These are phyloP conservation scores for Drosophila vallismaia DNA, from an alignment of 2,888 invertebrate genomes.

Conservation along the genomic window DNA sequence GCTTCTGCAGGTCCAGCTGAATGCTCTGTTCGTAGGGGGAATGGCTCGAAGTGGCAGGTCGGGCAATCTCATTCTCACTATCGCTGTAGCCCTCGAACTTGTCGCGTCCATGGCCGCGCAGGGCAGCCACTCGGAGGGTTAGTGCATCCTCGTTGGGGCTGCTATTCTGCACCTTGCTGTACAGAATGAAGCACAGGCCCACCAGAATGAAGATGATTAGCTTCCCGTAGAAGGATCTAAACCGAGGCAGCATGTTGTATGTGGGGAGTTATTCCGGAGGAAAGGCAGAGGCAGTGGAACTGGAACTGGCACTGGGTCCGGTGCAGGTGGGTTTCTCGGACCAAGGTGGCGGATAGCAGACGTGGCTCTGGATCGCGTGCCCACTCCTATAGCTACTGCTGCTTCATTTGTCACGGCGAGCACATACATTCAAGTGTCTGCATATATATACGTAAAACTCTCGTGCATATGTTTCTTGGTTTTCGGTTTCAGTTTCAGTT, in stretches of 20 bases:
- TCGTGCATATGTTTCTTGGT: slow-evolving; percentile 36
- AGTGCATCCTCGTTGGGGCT: slow-evolving; percentile 48
- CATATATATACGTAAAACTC: slow-evolving; percentile 5
- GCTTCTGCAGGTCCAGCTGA: slow-evolving; percentile 87
- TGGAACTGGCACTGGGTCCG: slow-evolving; percentile 1
- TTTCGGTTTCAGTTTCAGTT: slow-evolving; percentile 4
- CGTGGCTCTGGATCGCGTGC: slow-evolving; percentile 30
- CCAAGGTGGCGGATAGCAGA: slow-evolving; percentile 33
- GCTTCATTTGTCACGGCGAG: slow-evolving; percentile 36
- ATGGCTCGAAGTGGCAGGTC: slow-evolving; percentile 35
- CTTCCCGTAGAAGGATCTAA: slow-evolving; percentile 83
- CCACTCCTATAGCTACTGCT: slow-evolving; percentile 12
- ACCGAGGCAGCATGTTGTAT: slow-evolving; percentile 80
- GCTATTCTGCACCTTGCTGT: slow-evolving; percentile 78
- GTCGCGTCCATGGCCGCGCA: slow-evolving; percentile 44
- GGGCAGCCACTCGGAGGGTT: slow-evolving; percentile 26
- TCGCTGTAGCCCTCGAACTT: slow-evolving; percentile 36
- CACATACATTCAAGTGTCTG: slow-evolving; percentile 5
- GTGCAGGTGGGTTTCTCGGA: slow-evolving; percentile 4
- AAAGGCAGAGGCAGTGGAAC: slow-evolving; percentile 1
- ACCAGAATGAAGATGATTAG: slow-evolving; percentile 81
- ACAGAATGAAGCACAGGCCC: slow-evolving; percentile 80
- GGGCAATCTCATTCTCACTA: slow-evolving; percentile 66
- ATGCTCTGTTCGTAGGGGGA: slow-evolving; percentile 84
- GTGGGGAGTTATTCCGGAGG: slow-evolving; percentile 36